Evolutionary conservation across 2,113 vertebrate species (phyloP).

Genomic region (Pungitius pungitius): DNA sequence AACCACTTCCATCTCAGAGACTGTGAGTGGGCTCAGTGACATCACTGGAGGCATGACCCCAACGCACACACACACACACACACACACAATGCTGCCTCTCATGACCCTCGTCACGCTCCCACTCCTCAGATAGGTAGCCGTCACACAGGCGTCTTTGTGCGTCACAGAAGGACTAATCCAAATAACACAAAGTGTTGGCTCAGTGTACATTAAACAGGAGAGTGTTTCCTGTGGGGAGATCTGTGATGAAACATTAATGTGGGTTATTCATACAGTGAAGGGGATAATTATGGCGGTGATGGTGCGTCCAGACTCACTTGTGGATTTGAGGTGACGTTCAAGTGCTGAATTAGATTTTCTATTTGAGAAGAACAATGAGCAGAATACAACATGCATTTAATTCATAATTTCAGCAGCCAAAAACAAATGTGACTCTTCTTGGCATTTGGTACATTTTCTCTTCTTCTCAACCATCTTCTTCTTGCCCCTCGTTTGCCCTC

Average conservation of each 20-base stretch:
- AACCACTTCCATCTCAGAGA: constrained; percentile 25
- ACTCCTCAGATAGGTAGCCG: constrained; percentile 35
- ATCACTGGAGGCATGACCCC: constrained; percentile 54
- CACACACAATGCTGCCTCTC: constrained; percentile 46
- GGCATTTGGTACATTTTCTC: not conserved
- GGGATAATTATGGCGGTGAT: too few species aligned
- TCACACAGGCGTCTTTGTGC: constrained; percentile 46
- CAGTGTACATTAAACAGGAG: not conserved
- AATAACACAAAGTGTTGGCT: not conserved
- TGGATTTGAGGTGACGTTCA: too few species aligned
- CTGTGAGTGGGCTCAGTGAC: constrained; percentile 56
- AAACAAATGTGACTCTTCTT: not conserved
- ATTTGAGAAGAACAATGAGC: too few species aligned
- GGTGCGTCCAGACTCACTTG: too few species aligned
- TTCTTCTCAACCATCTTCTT: not conserved
- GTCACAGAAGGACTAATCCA: not conserved
- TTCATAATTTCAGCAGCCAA: not conserved
- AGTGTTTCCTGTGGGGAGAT: not conserved
- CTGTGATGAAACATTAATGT: not conserved
- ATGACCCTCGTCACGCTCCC: constrained; percentile 36
- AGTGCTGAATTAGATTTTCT: too few species aligned
- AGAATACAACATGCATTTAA: too few species aligned
- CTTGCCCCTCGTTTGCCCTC: not conserved
- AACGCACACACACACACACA: constrained; percentile 24
- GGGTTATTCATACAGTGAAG: not conserved